Evolutionary conservation across 53 echinoderm and acorn worm genomes (phyloP).

Genomic region (Echinometra lucunter): DNA sequence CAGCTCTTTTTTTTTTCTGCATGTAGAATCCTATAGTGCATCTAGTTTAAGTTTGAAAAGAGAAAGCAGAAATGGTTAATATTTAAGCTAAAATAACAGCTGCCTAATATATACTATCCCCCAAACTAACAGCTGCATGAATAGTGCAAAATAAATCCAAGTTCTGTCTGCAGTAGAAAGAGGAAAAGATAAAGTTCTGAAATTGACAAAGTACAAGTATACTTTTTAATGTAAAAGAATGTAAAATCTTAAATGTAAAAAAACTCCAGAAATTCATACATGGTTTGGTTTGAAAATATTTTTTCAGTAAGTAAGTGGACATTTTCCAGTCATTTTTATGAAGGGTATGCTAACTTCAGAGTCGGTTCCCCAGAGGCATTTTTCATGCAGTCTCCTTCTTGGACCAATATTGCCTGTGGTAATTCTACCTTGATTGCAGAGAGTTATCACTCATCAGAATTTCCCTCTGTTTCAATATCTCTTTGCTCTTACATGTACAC

Average conservation of each 20-base stretch:
- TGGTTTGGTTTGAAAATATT: background rate
- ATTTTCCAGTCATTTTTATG: too few relatives aligned
- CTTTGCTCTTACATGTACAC: too few relatives aligned
- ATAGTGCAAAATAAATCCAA: background rate
- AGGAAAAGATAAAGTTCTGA: background rate
- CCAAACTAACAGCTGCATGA: background rate
- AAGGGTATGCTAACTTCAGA: too few relatives aligned
- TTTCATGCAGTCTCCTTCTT: too few relatives aligned
- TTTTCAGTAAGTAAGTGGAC: too few relatives aligned
- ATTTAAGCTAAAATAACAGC: background rate
- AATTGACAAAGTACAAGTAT: background rate
- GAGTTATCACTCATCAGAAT: too few relatives aligned
- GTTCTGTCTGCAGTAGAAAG: background rate
- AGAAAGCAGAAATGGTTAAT: background rate
- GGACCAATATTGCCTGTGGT: too few relatives aligned
- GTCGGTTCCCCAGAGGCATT: too few relatives aligned
- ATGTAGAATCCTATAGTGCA: conserved; percentile 17
- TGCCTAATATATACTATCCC: background rate
- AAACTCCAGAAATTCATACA: background rate
- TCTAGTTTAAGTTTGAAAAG: background rate
- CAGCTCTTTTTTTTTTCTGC: background rate
- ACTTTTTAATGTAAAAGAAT: background rate
- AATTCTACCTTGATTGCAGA: too few relatives aligned
- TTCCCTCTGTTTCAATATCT: too few relatives aligned
- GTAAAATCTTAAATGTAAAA: background rate